A percentile compares a stretch with the other conserved stretches of the same genome.
Evolutionary conservation across 2,797 vertebrate genomes (phyloP).

Genomic region (Xenopus petersii): DNA sequence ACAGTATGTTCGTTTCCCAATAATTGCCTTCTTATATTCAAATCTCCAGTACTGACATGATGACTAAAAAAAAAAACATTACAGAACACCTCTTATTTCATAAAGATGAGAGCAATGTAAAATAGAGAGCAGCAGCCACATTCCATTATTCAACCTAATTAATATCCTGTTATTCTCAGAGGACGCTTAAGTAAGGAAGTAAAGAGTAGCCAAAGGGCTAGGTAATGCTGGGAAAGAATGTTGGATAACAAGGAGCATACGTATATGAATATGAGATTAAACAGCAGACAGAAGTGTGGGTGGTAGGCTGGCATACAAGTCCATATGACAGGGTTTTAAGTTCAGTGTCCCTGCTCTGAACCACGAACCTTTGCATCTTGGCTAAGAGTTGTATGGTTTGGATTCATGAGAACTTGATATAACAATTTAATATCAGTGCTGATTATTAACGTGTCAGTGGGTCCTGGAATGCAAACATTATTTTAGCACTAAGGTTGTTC

Average conservation of each 20-base stretch:
- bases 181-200: too few relatives aligned
- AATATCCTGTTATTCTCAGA: background rate
- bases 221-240: too few relatives aligned
- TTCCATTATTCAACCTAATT: conserved; percentile 1
- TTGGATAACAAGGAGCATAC: too few relatives aligned
- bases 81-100: conserved; percentile 16
- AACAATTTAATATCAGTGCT: background rate
- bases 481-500: too few relatives aligned
- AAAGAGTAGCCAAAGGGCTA: too few relatives aligned
- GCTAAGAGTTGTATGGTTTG: background rate
- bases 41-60: conserved; percentile 18
- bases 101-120: conserved; percentile 18
- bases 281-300: too few relatives aligned
- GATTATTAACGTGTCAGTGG: too few relatives aligned
- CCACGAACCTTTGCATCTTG: background rate
- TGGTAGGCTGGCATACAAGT: too few relatives aligned
- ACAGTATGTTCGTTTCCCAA: conserved; percentile 10
- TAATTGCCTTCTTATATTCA: conserved; percentile 10
- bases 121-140: conserved; percentile 12
- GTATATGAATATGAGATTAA: too few relatives aligned
- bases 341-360: too few relatives aligned
- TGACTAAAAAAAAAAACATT: conserved; percentile 13
- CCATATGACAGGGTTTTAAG: too few relatives aligned
- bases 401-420: background rate
- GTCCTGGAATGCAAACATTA: too few relatives aligned